phyloP scores from a whole-genome alignment of 2,113 vertebrate species.

The Eulemur macaco region DNA sequence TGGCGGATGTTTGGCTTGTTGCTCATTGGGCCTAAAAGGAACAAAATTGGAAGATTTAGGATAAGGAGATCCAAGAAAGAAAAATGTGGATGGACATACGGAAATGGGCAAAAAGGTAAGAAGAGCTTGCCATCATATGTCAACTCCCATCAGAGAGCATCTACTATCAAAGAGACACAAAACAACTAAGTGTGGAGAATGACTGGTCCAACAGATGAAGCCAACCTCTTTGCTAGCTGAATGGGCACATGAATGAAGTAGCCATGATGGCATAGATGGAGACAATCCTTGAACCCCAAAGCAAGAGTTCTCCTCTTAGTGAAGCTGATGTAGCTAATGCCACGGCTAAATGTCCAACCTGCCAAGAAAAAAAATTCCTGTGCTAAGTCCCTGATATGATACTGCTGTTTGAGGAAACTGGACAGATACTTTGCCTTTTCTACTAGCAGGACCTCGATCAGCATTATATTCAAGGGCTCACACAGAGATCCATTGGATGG shows the following conservation, averaged over 20 bases:
- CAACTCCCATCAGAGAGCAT: neutral
- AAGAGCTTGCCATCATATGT: neutral
- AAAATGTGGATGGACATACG: neutral
- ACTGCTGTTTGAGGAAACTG: neutral
- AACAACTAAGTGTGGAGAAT: neutral
- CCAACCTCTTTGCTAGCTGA: neutral
- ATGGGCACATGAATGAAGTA: neutral
- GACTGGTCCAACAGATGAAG: neutral
- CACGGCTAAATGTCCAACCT: neutral
- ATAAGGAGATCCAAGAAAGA: neutral
- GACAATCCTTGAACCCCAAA: neutral
- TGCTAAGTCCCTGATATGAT: neutral
- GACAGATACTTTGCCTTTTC: neutral
- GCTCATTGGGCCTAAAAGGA: neutral
- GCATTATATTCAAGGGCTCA: neutral
- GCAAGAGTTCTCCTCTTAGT: neutral
- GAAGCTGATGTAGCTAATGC: neutral
- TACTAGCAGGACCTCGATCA: neutral
- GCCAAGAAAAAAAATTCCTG: neutral
- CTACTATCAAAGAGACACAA: neutral
- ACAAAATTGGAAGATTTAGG: neutral
- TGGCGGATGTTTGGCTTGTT: neutral
- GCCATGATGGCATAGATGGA: neutral
- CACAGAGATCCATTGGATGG: neutral
- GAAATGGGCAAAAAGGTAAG: neutral